phyloP scores from a whole-genome alignment of 64 coral and sea anemone genomes.

The Exaiptasia diaphana region DNA sequence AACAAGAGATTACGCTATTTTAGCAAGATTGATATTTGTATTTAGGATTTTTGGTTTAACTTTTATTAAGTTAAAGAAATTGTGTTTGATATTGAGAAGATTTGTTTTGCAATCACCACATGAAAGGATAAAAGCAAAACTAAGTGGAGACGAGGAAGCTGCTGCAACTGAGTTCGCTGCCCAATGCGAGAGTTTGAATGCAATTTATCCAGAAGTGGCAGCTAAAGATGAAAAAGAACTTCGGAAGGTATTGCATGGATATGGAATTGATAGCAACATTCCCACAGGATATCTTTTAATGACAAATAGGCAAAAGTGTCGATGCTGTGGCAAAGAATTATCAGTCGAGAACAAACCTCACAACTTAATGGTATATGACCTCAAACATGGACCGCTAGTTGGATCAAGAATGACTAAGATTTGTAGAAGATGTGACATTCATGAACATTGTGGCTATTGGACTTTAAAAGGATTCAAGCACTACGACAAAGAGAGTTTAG shows the following conservation, averaged over 20 bases:
- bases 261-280: background rate
- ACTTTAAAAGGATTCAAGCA: slow-evolving; percentile 5
- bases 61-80: background rate
- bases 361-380: slow-evolving; percentile 13
- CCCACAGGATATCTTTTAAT: background rate
- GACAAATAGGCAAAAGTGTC: background rate
- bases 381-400: background rate
- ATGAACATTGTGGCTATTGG: slow-evolving; percentile 32
- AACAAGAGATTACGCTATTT: background rate
- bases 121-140: background rate
- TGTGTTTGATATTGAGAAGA: background rate
- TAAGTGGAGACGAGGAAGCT: background rate
- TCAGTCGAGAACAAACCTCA: background rate
- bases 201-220: background rate
- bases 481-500: background rate
- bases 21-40: background rate
- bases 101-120: background rate
- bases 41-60: background rate
- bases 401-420: slow-evolving; percentile 4
- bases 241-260: background rate
- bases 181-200: background rate
- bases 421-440: slow-evolving; percentile 11
- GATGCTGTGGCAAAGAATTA: background rate
- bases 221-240: background rate
- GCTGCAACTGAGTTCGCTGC: background rate